Conservation (phyloP, 2,888 invertebrate genomes). For the Drosophila koepferae region DNA sequence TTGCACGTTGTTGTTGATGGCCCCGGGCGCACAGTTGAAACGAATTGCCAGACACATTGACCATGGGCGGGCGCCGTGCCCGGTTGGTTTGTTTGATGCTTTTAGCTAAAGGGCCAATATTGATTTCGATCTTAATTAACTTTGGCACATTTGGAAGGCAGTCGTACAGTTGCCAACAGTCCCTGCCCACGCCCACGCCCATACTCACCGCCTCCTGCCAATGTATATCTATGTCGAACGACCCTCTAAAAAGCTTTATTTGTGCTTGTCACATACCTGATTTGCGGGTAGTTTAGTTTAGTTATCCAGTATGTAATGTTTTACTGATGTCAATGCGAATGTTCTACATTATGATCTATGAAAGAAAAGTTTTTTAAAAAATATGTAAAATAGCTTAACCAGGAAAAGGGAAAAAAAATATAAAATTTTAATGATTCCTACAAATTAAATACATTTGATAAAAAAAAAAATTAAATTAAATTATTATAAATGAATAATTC, state of each 20-base stretch:
- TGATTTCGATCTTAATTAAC: conserved; percentile 84
- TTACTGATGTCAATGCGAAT: background rate
- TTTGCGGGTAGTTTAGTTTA: conserved; percentile 4
- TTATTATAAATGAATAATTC: too few species aligned
- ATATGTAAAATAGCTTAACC: background rate
- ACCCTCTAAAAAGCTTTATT: conserved; percentile 42
- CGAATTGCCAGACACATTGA: conserved; percentile 60
- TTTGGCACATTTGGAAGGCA: conserved; percentile 82
- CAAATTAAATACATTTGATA: too few species aligned
- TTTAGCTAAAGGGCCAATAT: conserved; percentile 82
- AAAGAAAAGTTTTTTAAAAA: background rate
- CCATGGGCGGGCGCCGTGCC: conserved; percentile 27
- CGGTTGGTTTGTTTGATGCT: conserved; percentile 75
- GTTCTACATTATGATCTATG: background rate
- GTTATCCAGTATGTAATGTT: background rate
- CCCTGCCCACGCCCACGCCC: background rate
- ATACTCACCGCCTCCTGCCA: conserved; percentile 23
- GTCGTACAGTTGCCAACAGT: conserved; percentile 54
- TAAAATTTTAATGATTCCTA: too few species aligned
- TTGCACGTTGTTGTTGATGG: conserved; percentile 56
- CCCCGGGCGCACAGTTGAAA: conserved; percentile 69
- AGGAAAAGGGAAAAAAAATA: too few species aligned
- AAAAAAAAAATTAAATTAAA: too few species aligned
- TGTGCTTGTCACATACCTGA: conserved; percentile 36
- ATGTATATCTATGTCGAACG: conserved; percentile 21